These are phyloP conservation scores for Trichogramma evanescens DNA, from an alignment of 2,888 invertebrate genomes.

Conservation along the genomic window DNA sequence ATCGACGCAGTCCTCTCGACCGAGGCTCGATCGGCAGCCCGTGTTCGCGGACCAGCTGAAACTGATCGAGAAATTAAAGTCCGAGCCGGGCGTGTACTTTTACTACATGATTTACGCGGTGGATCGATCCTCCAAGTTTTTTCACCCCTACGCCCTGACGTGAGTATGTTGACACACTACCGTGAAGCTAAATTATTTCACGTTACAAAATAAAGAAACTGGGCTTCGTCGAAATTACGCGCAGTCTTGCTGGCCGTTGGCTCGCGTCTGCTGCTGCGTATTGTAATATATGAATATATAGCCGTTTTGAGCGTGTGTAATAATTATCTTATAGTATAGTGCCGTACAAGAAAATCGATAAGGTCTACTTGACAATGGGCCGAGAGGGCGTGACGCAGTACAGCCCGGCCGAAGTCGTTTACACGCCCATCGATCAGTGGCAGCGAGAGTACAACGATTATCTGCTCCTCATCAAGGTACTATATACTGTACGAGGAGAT, in stretches of 20 bases:
- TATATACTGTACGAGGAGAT: constrained; percentile 16
- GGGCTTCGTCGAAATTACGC: no score
- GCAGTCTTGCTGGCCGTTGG: neutral
- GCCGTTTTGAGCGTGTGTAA: neutral
- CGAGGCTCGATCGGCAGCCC: constrained; percentile 22
- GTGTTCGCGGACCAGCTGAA: constrained; percentile 47
- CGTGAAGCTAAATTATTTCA: no score
- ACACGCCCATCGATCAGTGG: constrained; percentile 72
- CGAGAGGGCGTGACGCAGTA: constrained; percentile 75
- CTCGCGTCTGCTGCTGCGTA: neutral
- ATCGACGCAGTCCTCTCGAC: neutral
- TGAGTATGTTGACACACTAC: constrained; percentile 39
- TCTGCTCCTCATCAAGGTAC: constrained; percentile 65
- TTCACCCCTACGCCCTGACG: constrained; percentile 70
- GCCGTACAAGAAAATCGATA: constrained; percentile 63
- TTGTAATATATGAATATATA: neutral
- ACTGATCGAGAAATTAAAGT: constrained; percentile 52
- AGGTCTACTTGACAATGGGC: constrained; percentile 72
- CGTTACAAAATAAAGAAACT: no score
- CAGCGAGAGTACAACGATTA: constrained; percentile 77
- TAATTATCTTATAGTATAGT: constrained; percentile 56
- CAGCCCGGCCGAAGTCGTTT: constrained; percentile 64
- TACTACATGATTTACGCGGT: constrained; percentile 72
- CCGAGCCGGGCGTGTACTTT: constrained; percentile 58
- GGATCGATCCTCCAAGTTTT: constrained; percentile 64